Evolutionary conservation across 2,113 vertebrate species (phyloP).

Genomic region (Zeus faber): DNA sequence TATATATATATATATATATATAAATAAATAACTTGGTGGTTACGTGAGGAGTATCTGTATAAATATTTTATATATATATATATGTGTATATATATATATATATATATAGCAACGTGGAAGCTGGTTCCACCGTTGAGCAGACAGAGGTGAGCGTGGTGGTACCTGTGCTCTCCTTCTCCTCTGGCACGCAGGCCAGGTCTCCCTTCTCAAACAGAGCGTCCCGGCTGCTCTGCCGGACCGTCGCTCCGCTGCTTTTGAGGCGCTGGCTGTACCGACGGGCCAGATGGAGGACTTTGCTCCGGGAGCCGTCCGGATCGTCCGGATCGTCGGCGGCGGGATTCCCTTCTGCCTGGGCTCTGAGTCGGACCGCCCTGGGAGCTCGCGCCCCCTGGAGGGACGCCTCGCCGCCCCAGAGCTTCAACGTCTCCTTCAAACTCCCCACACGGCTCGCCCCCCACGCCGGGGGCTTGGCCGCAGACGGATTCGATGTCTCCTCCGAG

Average conservation of each 20-base stretch:
- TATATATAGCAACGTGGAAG: too few species aligned
- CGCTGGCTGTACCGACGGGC: constrained; percentile 89
- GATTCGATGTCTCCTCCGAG: constrained; percentile 53
- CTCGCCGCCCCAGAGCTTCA: constrained; percentile 35
- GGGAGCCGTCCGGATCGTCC: constrained; percentile 37
- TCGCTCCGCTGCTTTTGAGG: constrained; percentile 70
- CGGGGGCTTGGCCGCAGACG: constrained; percentile 42
- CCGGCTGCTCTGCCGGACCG: constrained; percentile 18
- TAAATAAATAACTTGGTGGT: too few species aligned
- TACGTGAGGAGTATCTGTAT: too few species aligned
- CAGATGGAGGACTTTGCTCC: constrained; percentile 85
- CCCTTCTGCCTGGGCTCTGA: constrained; percentile 47
- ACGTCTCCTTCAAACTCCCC: constrained; percentile 39
- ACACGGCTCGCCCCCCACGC: background rate
- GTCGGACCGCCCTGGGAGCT: constrained; percentile 50
- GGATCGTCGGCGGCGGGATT: constrained; percentile 6
- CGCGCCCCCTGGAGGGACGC: constrained; percentile 51
- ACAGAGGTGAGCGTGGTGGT: too few species aligned
- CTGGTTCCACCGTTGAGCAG: too few species aligned
- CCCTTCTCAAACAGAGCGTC: constrained; percentile 23
- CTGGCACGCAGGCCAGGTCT: constrained; percentile 42
- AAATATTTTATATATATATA: too few species aligned
- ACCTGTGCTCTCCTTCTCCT: constrained; percentile 65
- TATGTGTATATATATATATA: too few species aligned
- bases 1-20: too few species aligned